A percentile compares a stretch with the other conserved stretches of the same genome.
phyloP scores from a whole-genome alignment of 2,797 vertebrate species.

The Babyrousa celebensis region DNA sequence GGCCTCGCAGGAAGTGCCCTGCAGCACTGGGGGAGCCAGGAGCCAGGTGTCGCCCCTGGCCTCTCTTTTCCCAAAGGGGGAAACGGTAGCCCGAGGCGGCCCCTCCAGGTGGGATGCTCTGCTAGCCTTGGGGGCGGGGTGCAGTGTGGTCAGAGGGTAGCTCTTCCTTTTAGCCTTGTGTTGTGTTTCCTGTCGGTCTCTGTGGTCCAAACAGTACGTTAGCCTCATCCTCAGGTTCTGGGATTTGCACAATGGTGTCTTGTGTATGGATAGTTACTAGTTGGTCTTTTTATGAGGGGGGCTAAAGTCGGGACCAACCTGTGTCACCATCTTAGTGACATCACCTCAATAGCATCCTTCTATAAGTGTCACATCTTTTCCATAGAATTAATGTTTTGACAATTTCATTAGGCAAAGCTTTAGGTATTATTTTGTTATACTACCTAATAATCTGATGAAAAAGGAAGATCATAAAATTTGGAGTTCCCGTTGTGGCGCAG shows the following conservation, averaged over 20 bases:
- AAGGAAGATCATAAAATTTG: background rate
- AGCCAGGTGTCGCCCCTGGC: too few relatives aligned
- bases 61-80: background rate
- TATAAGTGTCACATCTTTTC: background rate
- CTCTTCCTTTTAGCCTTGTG: background rate
- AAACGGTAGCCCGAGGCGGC: background rate
- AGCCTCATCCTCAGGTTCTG: background rate
- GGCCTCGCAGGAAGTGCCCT: background rate
- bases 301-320: background rate
- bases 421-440: background rate
- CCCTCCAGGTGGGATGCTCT: background rate
- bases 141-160: too few relatives aligned
- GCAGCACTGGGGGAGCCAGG: too few relatives aligned
- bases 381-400: background rate
- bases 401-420: background rate
- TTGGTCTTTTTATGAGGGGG: background rate
- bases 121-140: too few relatives aligned
- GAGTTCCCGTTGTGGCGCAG: too few relatives aligned
- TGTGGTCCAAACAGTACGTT: too few relatives aligned
- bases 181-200: too few relatives aligned
- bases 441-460: conserved; percentile 22
- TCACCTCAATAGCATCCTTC: background rate
- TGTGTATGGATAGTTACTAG: background rate
- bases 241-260: background rate
- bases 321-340: background rate